Evolutionary conservation across 1,140 invertebrate genomes (phyloP), one percentile per base, ranked within the genome.

Genomic region (Sitophilus oryzae): DNA sequence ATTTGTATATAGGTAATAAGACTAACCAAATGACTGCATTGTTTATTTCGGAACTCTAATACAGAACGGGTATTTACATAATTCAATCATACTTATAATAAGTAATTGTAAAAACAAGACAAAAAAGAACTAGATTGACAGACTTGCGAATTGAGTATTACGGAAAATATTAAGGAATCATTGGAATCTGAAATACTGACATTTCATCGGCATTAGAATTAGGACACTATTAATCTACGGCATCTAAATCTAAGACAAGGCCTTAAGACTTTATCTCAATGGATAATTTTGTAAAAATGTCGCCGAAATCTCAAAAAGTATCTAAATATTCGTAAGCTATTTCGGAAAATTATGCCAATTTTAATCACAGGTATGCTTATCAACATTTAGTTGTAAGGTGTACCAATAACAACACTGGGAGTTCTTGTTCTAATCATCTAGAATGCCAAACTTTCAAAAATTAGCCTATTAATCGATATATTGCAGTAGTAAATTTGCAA

Each of bases 251-350:
- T 30, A 30, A 30, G 25, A 30, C n/a, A 30, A 30, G 25, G 25
- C 25, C 25, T 30, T 30, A 30, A 30, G 25, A 30, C 5, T 30
- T 30, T 30, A 11, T 30, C 11, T 6, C 25, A 30, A 30, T 30
- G 5, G 25, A 5, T 30, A 30, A 30, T 30, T 30, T 30, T 30
- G 25, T 30, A 30, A 30, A 30, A 30, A 30, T 30, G 5, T 30
- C 25, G 25, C 25, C 40, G 15, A 19, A 42, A 42, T 42, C 21
- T 15, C 19, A 42, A 42, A 42, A 42, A 42, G 40, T 42, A 42
- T 42, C 40, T 42, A 42, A 42, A 42, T 42, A 18, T 42, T 42
- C 40, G 40, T 42, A 42, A 42, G 18, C 36, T 18, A 42, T n/a
- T 42, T 42, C 16, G 16, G 20, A 42, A 42, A n/a, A 42, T 8